These are phyloP conservation scores for Pipa parva DNA, from an alignment of 2,113 vertebrate species.

Conservation along the genomic window DNA sequence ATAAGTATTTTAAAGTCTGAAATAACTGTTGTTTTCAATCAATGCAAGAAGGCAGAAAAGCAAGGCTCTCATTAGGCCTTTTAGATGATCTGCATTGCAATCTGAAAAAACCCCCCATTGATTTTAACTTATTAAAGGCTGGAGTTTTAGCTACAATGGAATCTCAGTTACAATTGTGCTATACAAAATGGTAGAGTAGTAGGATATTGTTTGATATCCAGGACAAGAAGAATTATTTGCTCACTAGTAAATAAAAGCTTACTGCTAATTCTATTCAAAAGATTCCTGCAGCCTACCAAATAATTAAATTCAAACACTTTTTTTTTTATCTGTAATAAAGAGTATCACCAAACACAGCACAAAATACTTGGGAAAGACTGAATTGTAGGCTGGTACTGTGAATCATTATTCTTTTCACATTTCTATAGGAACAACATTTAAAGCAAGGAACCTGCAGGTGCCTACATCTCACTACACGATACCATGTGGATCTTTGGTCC, in stretches of 20 bases:
- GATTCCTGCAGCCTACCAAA: neutral
- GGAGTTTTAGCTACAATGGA: no score
- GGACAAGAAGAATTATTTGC: neutral
- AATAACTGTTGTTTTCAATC: no score
- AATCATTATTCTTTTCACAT: neutral
- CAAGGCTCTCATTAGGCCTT: no score
- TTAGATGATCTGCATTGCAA: no score
- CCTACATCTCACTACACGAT: neutral
- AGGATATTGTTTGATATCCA: neutral
- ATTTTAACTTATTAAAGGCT: no score
- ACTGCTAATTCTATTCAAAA: neutral
- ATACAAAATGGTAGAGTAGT: no score
- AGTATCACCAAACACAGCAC: neutral
- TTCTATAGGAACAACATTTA: neutral
- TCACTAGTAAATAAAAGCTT: neutral
- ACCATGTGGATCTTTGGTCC: neutral
- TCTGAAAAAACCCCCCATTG: no score
- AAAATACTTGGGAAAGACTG: neutral
- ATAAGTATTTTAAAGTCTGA: no score
- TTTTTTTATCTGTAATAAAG: neutral
- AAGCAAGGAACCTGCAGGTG: conserved; percentile 3
- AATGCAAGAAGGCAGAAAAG: no score
- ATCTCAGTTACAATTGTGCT: no score
- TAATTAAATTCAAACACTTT: neutral
- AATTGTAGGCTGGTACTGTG: neutral